These are phyloP conservation scores for Syncerus caffer DNA, from an alignment of 2,797 vertebrate genomes.

Conservation along the genomic window DNA sequence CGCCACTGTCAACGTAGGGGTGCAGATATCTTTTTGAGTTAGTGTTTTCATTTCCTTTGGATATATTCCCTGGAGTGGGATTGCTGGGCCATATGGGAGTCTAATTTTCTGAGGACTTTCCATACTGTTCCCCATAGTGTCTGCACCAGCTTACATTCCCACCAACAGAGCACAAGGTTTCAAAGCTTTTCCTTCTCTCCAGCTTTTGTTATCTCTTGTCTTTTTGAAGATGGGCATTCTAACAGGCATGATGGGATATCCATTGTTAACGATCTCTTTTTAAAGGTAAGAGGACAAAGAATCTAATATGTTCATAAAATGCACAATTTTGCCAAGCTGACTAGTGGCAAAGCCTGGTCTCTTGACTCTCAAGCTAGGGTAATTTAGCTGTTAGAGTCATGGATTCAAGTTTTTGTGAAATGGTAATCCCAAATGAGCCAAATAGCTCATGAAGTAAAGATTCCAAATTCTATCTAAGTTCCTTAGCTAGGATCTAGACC, in stretches of 20 bases:
- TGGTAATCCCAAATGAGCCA: background rate
- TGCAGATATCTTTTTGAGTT: background rate
- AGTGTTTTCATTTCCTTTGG: background rate
- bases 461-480: background rate
- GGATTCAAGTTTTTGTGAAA: background rate
- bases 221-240: background rate
- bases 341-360: background rate
- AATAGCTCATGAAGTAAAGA: background rate
- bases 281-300: background rate
- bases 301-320: background rate
- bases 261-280: background rate
- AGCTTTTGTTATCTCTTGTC: background rate
- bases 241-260: background rate
- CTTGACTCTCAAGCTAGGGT: background rate
- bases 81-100: background rate
- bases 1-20: rapidly evolving
- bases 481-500: background rate
- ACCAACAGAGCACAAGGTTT: background rate
- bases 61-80: background rate
- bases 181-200: background rate
- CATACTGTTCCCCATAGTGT: background rate
- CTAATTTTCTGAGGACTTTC: background rate
- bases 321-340: background rate
- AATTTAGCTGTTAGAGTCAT: background rate
- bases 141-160: background rate